phyloP scores from a whole-genome alignment of 2,888 invertebrate genomes.

The Amiota mariae region DNA sequence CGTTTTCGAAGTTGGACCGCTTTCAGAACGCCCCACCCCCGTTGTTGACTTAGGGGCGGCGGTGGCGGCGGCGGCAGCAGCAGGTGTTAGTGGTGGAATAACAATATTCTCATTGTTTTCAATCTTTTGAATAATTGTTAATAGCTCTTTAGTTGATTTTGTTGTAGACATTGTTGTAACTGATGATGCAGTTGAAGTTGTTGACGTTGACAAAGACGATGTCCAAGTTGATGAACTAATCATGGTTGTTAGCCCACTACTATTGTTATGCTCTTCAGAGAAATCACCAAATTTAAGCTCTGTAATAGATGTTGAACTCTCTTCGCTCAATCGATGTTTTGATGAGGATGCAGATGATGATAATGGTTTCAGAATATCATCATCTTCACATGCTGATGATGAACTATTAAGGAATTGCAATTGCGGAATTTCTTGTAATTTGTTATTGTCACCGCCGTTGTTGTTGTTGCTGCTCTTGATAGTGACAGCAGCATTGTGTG shows the following conservation, averaged over 20 bases:
- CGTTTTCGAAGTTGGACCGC: neutral
- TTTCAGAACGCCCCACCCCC: neutral
- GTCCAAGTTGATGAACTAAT: slow-evolving; percentile 20
- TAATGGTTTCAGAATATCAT: slow-evolving; percentile 43
- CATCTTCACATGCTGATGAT: slow-evolving; percentile 65
- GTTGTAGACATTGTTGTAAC: slow-evolving; percentile 24
- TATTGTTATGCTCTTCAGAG: slow-evolving; percentile 46
- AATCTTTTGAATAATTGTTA: neutral
- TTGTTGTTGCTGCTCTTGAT: slow-evolving; percentile 5
- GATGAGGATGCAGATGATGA: too few species aligned
- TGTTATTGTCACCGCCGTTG: slow-evolving; percentile 25
- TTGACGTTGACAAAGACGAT: slow-evolving; percentile 18
- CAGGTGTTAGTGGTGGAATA: neutral
- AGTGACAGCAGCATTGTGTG: too few species aligned
- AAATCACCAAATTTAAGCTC: slow-evolving; percentile 64
- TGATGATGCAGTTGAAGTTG: neutral
- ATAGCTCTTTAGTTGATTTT: slow-evolving; percentile 23
- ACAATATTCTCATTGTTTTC: neutral
- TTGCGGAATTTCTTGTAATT: slow-evolving; percentile 50
- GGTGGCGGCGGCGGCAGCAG: too few species aligned
- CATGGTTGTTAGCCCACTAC: slow-evolving; percentile 22
- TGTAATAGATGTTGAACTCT: slow-evolving; percentile 10
- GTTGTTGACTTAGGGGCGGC: slow-evolving; percentile 21
- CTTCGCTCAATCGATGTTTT: slow-evolving; percentile 31
- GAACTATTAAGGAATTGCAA: slow-evolving; percentile 68